Evolutionary conservation across 2,113 vertebrate species (phyloP), one percentile per base, ranked within the genome.

Genomic region (Thryonomys swinderianus): DNA sequence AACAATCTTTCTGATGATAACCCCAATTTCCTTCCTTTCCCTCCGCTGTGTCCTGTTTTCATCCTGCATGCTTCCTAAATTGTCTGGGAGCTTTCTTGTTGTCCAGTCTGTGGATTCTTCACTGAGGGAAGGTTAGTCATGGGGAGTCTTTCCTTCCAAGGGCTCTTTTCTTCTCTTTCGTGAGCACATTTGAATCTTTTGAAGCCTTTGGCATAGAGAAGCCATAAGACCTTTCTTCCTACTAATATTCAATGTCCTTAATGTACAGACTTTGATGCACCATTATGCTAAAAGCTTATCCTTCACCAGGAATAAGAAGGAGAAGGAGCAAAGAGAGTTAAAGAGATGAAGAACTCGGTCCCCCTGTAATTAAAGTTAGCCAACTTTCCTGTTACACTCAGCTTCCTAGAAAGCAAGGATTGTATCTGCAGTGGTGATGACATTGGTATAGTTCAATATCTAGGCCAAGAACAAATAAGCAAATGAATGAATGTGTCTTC

Each of bases 391-490:
- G 71, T 20, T 71, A 82, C 11, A 89, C 8, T 42, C 32, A 32
- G 30, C 40, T 57, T 93, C 53, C 74, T 91, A 82, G 80, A 86
- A 64, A n/a, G 40, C n/a, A 90, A 61, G 66, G 27, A 57, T 61
- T 5, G 5, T 78, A 48, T 73, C 13, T 91, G 30, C 40, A 79
- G 53, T 48, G 69, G 51, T 74, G 42, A 91, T 40, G 79, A 37
- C 10, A 89, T 78, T 71, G 91, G 37, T 83, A n/a, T n/a, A 83
- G 23, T 78, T 92, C 64, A 80, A 57, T 85, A 88, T 91, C 51
- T 69, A 45, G 30, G n/a, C 45, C 64, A 59, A 85, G 61, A 91
- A 76, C 62, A 64, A 93, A 66, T 67, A 76, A 88, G 4, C 40
- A 37, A 66, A 27, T 73, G 25, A 80, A 80, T 85, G 69, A 94